Conservation (phyloP, 1,140 invertebrate species). For the Drosophila malerkotliana region DNA sequence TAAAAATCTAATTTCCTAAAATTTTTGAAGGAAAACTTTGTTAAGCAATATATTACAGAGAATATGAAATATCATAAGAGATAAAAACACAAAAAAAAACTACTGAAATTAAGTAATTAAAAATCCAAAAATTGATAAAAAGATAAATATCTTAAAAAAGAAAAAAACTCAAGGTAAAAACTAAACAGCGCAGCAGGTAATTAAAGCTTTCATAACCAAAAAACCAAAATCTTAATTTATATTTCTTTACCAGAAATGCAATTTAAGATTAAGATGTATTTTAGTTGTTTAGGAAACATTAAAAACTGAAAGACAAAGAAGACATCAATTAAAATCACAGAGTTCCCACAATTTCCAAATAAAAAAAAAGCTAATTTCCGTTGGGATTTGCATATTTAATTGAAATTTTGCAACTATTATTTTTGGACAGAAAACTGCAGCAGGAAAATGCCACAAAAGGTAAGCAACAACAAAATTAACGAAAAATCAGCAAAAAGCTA, state of each 20-base stretch:
- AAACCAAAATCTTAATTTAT: not conserved
- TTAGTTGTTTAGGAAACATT: not conserved
- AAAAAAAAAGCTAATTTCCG: constrained; percentile 49
- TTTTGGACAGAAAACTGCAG: constrained; percentile 42
- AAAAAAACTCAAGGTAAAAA: not conserved
- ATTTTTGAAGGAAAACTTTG: too few species aligned
- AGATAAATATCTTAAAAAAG: not conserved
- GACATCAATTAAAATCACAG: not conserved
- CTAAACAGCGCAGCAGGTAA: not conserved
- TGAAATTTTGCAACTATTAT: constrained; percentile 44
- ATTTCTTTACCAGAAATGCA: not conserved
- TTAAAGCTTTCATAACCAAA: constrained; percentile 2
- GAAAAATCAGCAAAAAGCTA: constrained; percentile 15
- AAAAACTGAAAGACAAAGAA: not conserved
- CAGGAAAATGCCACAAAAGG: constrained; percentile 52
- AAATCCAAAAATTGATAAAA: not conserved
- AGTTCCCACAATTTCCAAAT: constrained; percentile 33
- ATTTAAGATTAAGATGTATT: not conserved
- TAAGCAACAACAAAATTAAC: constrained; percentile 14
- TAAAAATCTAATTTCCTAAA: too few species aligned
- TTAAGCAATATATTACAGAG: too few species aligned
- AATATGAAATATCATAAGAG: too few species aligned
- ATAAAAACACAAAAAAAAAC: not conserved
- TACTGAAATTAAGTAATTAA: not conserved
- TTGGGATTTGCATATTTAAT: constrained; percentile 53